These are phyloP conservation scores for crab-eating macaque (Macaca fascicularis) DNA, from an alignment of 2,113 vertebrate species.

Conservation along the genomic window DNA sequence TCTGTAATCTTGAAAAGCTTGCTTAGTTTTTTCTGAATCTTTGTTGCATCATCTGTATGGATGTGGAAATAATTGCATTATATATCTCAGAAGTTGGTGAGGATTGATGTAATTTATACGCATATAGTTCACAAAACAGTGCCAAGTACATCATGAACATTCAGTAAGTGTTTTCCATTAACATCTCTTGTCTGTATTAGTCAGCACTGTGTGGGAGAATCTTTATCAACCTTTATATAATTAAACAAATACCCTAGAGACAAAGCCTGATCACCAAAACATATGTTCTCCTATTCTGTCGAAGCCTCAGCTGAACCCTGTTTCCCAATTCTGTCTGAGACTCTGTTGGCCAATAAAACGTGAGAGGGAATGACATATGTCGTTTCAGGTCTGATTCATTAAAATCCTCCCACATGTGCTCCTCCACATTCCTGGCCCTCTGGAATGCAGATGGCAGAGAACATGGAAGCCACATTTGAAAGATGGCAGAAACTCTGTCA, in stretches of 20 bases:
- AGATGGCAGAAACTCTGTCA: background rate
- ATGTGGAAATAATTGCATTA: background rate
- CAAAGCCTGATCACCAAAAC: background rate
- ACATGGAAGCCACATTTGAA: background rate
- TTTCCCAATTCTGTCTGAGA: background rate
- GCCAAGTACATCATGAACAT: background rate
- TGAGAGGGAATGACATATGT: background rate
- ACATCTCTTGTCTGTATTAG: background rate
- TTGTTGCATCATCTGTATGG: background rate
- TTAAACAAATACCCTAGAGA: conserved; percentile 60
- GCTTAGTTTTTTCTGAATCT: background rate
- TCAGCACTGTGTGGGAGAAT: background rate
- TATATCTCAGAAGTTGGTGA: background rate
- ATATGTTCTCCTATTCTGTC: background rate
- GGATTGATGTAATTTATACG: background rate
- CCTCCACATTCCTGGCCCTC: background rate
- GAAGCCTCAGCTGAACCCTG: background rate
- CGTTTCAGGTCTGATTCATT: background rate
- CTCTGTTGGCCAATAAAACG: background rate
- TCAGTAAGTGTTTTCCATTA: background rate
- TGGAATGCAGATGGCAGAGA: background rate
- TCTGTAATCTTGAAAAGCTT: background rate
- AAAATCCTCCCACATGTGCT: background rate
- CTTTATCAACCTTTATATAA: conserved; percentile 55
- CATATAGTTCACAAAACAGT: background rate